phyloP scores from a whole-genome alignment of 2,113 vertebrate genomes.

The Corythornis vintsioides region DNA sequence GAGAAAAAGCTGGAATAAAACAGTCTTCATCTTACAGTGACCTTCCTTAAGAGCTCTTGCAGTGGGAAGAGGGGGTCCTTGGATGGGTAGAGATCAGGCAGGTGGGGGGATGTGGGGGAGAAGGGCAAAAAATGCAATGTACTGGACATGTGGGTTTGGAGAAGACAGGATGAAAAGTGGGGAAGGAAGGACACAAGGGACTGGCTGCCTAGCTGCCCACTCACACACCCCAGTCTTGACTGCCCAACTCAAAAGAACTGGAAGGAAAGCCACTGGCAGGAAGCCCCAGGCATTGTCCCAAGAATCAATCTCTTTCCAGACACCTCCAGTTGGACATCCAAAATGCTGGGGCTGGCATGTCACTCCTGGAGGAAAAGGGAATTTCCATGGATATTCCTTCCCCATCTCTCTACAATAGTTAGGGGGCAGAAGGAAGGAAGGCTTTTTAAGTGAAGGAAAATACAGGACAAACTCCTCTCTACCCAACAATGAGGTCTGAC shows the following conservation, averaged over 20 bases:
- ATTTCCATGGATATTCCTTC: rapidly evolving
- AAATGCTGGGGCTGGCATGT: neutral
- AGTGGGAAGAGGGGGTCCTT: neutral
- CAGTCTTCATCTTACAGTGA: neutral
- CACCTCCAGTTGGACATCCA: neutral
- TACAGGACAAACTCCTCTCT: neutral
- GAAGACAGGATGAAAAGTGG: neutral
- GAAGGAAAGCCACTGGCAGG: neutral
- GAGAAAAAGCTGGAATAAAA: neutral
- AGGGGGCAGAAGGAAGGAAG: neutral
- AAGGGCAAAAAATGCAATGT: neutral
- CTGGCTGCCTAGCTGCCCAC: neutral
- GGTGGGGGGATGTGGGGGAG: neutral
- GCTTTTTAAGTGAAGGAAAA: neutral
- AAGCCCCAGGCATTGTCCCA: neutral
- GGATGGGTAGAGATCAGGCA: neutral
- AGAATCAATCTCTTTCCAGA: neutral
- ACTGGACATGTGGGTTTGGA: neutral
- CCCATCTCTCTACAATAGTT: neutral
- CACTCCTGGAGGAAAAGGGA: neutral
- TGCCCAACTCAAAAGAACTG: neutral
- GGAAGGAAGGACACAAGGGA: neutral
- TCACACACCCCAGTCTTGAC: neutral
- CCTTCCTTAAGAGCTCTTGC: neutral
- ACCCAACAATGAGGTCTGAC: neutral